phyloP scores from a whole-genome alignment of 2,888 invertebrate species.

The Pseudeuparius sepicola region DNA sequence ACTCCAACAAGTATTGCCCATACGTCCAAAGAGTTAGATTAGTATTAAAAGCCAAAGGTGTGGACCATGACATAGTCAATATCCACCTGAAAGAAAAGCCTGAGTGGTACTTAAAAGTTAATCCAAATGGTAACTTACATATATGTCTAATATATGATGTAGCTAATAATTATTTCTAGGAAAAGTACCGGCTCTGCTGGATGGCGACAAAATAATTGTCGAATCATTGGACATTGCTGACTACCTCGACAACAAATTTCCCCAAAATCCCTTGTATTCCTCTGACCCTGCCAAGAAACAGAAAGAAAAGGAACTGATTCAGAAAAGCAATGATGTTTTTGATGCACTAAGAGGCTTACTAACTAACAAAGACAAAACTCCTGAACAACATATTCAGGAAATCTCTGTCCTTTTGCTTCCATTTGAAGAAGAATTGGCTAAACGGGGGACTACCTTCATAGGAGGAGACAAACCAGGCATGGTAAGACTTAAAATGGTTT shows the following conservation, averaged over 20 bases:
- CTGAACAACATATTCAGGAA: conserved; percentile 28
- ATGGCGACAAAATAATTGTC: conserved; percentile 39
- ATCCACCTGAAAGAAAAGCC: conserved; percentile 68
- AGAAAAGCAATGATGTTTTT: conserved; percentile 25
- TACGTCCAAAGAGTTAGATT: conserved; percentile 67
- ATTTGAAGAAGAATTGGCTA: conserved; percentile 29
- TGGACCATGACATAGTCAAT: conserved; percentile 64
- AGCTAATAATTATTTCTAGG: conserved; percentile 35
- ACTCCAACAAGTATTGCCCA: conserved; percentile 78
- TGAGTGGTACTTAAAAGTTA: conserved; percentile 64
- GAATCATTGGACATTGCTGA: conserved; percentile 46
- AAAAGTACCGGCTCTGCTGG: conserved; percentile 41
- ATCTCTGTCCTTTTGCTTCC: conserved; percentile 24
- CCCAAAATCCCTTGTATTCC: conserved; percentile 40
- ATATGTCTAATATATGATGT: no score
- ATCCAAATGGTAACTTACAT: conserved; percentile 45
- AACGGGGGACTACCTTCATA: conserved; percentile 26
- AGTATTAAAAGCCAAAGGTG: conserved; percentile 63
- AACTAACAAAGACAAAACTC: conserved; percentile 20
- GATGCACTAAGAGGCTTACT: conserved; percentile 22
- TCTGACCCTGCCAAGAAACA: conserved; percentile 34
- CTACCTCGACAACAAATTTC: conserved; percentile 45
- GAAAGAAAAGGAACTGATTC: conserved; percentile 29
- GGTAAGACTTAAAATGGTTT: conserved; percentile 25
- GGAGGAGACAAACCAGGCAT: conserved; percentile 30